These are phyloP conservation scores for Subacronicta megacephala DNA, from an alignment of 2,888 invertebrate species.

Conservation along the genomic window DNA sequence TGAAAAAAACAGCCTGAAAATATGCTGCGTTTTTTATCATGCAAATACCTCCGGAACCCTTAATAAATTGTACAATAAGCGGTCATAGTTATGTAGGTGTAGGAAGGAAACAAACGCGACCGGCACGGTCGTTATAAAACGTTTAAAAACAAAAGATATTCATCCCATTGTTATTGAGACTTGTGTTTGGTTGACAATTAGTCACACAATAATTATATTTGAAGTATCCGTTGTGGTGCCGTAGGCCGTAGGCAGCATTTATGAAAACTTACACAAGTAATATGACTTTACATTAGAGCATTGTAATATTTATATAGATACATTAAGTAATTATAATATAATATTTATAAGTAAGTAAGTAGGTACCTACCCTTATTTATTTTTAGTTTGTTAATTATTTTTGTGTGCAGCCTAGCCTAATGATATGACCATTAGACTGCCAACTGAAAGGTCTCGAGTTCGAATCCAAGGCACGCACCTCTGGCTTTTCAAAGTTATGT, in stretches of 20 bases:
- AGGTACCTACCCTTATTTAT: not conserved
- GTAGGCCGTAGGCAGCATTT: conserved; percentile 20
- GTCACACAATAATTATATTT: conserved; percentile 56
- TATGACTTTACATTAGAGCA: not conserved
- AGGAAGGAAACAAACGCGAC: conserved; percentile 46
- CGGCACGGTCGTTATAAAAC: conserved; percentile 48
- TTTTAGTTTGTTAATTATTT: no score
- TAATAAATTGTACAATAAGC: conserved; percentile 13
- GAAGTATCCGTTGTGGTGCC: conserved; percentile 20
- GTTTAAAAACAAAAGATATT: conserved; percentile 61
- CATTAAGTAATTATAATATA: not conserved
- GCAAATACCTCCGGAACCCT: conserved; percentile 4
- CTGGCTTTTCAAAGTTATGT: no score
- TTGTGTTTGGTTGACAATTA: conserved; percentile 59
- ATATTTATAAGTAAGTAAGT: not conserved
- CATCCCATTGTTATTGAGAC: conserved; percentile 59
- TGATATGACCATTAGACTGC: no score
- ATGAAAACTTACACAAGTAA: conserved; percentile 25
- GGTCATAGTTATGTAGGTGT: conserved; percentile 22
- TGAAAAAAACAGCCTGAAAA: conserved; percentile 1
- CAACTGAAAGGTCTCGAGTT: no score
- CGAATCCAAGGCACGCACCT: no score
- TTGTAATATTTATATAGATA: no score
- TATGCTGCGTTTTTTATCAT: no score
- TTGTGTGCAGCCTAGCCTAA: no score